These are phyloP conservation scores for Orchesella flavescens DNA, from an alignment of 2,888 invertebrate species.

Conservation along the genomic window DNA sequence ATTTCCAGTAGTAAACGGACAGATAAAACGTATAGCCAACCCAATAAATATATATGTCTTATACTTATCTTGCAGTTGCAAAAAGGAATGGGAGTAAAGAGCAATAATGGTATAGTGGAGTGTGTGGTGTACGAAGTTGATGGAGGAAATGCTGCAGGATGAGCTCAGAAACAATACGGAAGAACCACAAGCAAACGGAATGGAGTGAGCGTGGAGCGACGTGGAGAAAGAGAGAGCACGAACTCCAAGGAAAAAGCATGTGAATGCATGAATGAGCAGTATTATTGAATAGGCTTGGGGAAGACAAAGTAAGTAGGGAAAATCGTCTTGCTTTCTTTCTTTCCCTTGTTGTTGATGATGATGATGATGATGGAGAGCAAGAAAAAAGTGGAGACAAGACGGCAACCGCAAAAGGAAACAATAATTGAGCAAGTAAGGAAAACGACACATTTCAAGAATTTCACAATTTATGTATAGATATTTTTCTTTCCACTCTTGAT, in stretches of 20 bases:
- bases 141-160: background rate
- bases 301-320: constrained; percentile 32
- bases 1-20: no score
- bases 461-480: constrained; percentile 17
- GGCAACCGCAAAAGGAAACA: constrained; percentile 47
- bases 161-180: constrained; percentile 31
- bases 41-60: no score
- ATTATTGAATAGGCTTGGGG: constrained; percentile 52
- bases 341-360: constrained; percentile 21
- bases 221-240: no score
- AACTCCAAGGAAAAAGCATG: constrained; percentile 38
- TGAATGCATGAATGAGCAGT: constrained; percentile 58
- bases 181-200: constrained; percentile 51
- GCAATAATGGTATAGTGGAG: no score
- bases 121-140: no score
- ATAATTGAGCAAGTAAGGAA: constrained; percentile 49
- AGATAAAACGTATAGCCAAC: no score
- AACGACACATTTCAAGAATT: constrained; percentile 43
- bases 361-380: constrained; percentile 29
- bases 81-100: no score
- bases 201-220: no score
- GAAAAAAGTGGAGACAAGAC: constrained; percentile 10
- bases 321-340: constrained; percentile 21
- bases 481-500: background rate
- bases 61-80: no score